These are phyloP conservation scores for Lepeophtheirus salmonis DNA, from an alignment of 1,140 invertebrate species.

Conservation along the genomic window DNA sequence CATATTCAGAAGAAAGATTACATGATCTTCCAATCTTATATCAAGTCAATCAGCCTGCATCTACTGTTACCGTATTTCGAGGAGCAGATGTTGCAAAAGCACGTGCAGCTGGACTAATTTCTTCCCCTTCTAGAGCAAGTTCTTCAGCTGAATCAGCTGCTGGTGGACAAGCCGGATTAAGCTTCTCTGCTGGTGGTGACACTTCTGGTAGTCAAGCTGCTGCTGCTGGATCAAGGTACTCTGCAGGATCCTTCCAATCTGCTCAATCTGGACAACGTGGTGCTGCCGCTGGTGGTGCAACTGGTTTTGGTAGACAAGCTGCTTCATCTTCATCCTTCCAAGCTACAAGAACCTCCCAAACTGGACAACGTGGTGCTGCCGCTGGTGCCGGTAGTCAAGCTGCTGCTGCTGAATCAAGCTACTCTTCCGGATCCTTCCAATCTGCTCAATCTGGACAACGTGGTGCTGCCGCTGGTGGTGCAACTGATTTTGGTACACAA, in stretches of 20 bases:
- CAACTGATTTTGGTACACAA: neutral
- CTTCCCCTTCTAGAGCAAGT: neutral
- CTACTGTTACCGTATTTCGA: conserved; percentile 10
- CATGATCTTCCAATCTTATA: conserved; percentile 7
- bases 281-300: neutral
- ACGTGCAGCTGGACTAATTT: conserved; percentile 10
- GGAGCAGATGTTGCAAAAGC: conserved; percentile 11
- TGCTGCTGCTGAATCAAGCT: neutral
- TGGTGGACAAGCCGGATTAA: neutral
- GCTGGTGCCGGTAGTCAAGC: neutral
- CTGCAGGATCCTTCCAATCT: neutral
- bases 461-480: neutral
- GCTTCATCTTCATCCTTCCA: neutral
- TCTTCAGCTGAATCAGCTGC: neutral
- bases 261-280: neutral
- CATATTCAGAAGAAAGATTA: neutral
- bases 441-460: neutral
- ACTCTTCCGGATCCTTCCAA: neutral
- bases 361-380: neutral
- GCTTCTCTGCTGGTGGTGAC: too few relatives aligned
- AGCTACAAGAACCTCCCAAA: neutral
- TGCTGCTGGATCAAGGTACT: neutral
- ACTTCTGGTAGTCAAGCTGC: neutral
- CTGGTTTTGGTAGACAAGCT: neutral
- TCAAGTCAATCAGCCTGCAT: conserved; percentile 9